Conservation (phyloP, 2,888 invertebrate species). For the Meliscaeva auricollis region DNA sequence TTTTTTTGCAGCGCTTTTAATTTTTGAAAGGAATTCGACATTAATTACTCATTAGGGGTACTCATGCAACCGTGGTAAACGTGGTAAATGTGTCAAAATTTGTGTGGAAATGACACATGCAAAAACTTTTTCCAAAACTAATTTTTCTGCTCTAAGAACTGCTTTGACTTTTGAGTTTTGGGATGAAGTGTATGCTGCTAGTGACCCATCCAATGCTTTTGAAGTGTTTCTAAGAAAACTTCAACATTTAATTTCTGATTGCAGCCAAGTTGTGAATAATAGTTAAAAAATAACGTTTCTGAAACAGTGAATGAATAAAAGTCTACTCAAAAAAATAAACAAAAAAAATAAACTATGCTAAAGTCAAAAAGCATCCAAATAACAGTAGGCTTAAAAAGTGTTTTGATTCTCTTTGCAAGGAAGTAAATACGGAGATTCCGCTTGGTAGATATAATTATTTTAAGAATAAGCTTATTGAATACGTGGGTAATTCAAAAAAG, state of each 20-base stretch:
- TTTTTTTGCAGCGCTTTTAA: no score
- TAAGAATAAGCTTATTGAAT: background rate
- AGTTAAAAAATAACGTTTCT: slow-evolving; percentile 6
- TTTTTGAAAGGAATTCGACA: no score
- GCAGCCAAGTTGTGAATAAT: background rate
- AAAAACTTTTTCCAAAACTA: background rate
- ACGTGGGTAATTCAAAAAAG: background rate
- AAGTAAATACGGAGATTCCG: slow-evolving; percentile 26
- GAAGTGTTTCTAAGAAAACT: slow-evolving; percentile 11
- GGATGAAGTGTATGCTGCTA: slow-evolving; percentile 12
- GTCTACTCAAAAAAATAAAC: slow-evolving; percentile 1
- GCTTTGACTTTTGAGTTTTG: slow-evolving; percentile 10
- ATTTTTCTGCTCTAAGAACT: background rate
- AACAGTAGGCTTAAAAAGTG: slow-evolving; percentile 1
- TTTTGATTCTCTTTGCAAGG: slow-evolving; percentile 4
- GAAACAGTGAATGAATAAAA: slow-evolving; percentile 1
- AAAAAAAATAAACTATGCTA: slow-evolving; percentile 1
- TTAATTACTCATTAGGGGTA: no score
- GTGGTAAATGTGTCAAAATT: no score
- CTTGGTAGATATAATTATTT: slow-evolving; percentile 8
- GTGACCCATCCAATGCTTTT: slow-evolving; percentile 19
- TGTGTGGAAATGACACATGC: no score
- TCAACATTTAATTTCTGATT: background rate
- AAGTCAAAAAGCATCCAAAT: slow-evolving; percentile 7
- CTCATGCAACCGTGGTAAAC: no score